Evolutionary conservation across 37 sponge, comb jelly and placozoan species (phyloP).

Genomic region (Halisarca cf. caerulea): DNA sequence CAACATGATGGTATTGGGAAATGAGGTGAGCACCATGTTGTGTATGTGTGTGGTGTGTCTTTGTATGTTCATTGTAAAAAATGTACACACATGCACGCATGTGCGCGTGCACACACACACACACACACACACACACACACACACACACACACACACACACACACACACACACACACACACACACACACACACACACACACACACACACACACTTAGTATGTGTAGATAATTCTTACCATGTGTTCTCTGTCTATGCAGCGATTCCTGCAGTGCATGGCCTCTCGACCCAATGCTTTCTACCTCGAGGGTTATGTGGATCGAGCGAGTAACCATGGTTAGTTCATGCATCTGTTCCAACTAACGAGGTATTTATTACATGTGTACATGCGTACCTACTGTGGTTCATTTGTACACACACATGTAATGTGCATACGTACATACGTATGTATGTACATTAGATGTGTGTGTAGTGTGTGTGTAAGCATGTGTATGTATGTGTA

Average conservation of each 20-base stretch:
- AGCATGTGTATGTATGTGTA: too few species aligned
- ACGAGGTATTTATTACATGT: not conserved
- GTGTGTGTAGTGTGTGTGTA: not conserved
- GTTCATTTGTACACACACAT: conserved; percentile 1
- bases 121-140: not conserved
- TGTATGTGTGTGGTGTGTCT: too few species aligned
- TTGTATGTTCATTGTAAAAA: not conserved
- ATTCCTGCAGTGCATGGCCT: conserved; percentile 85
- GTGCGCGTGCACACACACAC: not conserved
- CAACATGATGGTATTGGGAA: conserved; percentile 87
- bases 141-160: too few species aligned
- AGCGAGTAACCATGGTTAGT: conserved; percentile 44
- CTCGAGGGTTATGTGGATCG: conserved; percentile 64
- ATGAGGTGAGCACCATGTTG: conserved; percentile 64
- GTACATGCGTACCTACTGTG: not conserved
- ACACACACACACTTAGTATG: too few species aligned
- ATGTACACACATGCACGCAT: not conserved
- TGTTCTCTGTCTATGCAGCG: conserved; percentile 45
- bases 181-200: not conserved
- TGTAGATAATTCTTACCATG: too few species aligned
- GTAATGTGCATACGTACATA: not conserved
- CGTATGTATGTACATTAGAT: not conserved
- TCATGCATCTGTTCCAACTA: not conserved
- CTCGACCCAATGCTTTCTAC: conserved; percentile 48
- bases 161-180: not conserved